A percentile compares a stretch with the other conserved stretches of the same genome.
Conservation (phyloP, 23 tunicate genomes). For the Corella eumyota region DNA sequence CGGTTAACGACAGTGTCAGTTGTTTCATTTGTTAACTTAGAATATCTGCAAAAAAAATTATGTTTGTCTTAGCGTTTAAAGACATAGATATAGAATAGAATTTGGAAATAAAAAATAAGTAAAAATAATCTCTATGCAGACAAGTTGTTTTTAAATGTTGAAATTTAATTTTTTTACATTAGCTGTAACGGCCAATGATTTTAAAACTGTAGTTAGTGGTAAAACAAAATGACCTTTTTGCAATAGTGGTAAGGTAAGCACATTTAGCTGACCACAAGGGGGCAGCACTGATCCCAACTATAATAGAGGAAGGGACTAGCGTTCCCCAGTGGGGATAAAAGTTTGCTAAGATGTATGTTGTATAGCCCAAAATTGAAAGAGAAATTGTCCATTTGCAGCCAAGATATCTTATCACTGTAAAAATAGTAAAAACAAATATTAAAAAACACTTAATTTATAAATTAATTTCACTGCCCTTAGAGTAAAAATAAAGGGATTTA, state of each 20-base stretch:
- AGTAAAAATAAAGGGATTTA: too few species aligned
- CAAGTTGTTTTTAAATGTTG: not conserved
- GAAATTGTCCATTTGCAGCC: slow-evolving; percentile 94
- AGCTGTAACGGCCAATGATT: too few species aligned
- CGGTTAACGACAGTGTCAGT: slow-evolving; percentile 76
- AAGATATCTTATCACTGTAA: slow-evolving; percentile 54
- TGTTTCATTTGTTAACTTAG: slow-evolving; percentile 31
- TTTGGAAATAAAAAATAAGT: too few species aligned
- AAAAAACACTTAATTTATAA: slow-evolving; percentile 2
- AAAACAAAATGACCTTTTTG: slow-evolving; percentile 81
- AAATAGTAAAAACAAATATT: too few species aligned
- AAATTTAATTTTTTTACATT: too few species aligned
- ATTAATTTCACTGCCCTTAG: too few species aligned
- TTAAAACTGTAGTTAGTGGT: too few species aligned
- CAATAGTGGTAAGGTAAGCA: slow-evolving; percentile 68
- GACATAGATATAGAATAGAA: too few species aligned
- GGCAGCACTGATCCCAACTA: slow-evolving; percentile 82
- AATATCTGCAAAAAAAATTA: slow-evolving; percentile 32
- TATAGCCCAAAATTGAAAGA: slow-evolving; percentile 66
- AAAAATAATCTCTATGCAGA: not conserved
- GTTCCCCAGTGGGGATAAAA: slow-evolving; percentile 95
- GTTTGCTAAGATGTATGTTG: slow-evolving; percentile 70
- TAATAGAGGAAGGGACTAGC: slow-evolving; percentile 78
- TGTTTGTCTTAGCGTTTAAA: too few species aligned
- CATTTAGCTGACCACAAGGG: slow-evolving; percentile 98